phyloP scores from a whole-genome alignment of 2,888 invertebrate genomes.

The Trichopria drosophilae region DNA sequence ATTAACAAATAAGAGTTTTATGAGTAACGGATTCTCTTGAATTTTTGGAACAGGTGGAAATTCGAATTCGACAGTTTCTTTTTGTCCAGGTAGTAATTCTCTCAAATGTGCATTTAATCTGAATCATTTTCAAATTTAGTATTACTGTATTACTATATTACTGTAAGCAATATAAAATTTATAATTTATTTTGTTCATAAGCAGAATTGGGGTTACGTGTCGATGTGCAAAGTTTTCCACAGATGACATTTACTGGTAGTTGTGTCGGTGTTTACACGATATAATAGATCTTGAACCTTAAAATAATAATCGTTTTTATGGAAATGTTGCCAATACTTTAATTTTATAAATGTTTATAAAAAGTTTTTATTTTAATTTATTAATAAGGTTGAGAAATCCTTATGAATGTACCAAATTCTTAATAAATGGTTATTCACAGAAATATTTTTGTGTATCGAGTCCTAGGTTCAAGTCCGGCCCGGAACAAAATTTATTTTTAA shows the following conservation, averaged over 20 bases:
- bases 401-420: neutral
- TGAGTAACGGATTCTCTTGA: conserved; percentile 16
- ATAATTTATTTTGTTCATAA: no score
- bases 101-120: conserved; percentile 17
- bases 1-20: conserved; percentile 24
- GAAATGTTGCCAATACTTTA: neutral
- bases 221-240: conserved; percentile 56
- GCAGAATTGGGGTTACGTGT: conserved; percentile 46
- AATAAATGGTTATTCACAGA: neutral
- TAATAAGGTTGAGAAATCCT: neutral
- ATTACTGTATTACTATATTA: conserved; percentile 9
- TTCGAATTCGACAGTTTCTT: conserved; percentile 15
- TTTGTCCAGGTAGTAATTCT: conserved; percentile 16
- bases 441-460: no score
- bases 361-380: neutral
- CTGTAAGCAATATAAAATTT: neutral
- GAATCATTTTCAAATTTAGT: no score
- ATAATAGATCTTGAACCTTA: conserved; percentile 54
- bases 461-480: no score
- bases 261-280: conserved; percentile 38
- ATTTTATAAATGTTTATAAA: neutral
- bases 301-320: conserved; percentile 20
- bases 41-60: conserved; percentile 12
- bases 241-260: conserved; percentile 52
- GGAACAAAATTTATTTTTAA: neutral